Evolutionary conservation across 1,140 invertebrate genomes (phyloP).

Genomic region (Drosophila yakuba): DNA sequence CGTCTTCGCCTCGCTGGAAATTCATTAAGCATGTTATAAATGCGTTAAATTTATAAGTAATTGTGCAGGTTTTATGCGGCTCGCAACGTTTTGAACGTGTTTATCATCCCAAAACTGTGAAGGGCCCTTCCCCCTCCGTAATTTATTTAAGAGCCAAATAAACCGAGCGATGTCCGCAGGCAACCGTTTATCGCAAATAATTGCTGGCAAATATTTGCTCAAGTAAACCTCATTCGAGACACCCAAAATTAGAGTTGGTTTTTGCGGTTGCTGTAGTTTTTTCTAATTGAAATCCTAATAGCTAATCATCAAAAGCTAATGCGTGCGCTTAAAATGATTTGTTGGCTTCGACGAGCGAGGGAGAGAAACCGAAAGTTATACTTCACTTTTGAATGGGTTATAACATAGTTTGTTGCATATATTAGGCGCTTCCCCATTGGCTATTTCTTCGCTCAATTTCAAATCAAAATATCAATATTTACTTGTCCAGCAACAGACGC

Average conservation of each 20-base stretch:
- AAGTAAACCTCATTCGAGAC: constrained; percentile 22
- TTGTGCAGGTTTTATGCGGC: constrained; percentile 80
- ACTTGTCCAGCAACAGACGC: constrained; percentile 18
- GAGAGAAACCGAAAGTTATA: neutral
- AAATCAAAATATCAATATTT: constrained; percentile 77
- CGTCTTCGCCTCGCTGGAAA: constrained; percentile 61
- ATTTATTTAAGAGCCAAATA: constrained; percentile 76
- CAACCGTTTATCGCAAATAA: constrained; percentile 68
- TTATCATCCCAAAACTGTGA: constrained; percentile 61
- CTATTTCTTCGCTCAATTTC: constrained; percentile 50
- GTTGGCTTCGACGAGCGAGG: constrained; percentile 38
- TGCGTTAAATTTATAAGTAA: constrained; percentile 80
- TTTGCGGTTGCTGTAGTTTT: constrained; percentile 32
- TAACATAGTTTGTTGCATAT: constrained; percentile 13
- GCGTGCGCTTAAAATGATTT: constrained; percentile 63
- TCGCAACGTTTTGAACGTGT: constrained; percentile 70
- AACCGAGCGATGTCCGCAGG: constrained; percentile 17
- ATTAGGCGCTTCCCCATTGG: constrained; percentile 29
- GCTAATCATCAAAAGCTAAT: constrained; percentile 61
- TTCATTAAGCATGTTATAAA: constrained; percentile 82
- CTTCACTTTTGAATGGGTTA: constrained; percentile 8
- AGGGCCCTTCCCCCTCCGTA: constrained; percentile 47
- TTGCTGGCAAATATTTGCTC: constrained; percentile 69
- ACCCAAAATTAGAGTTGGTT: constrained; percentile 42
- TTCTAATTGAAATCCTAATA: constrained; percentile 32